Evolutionary conservation across 2,888 invertebrate genomes (phyloP).

Genomic region (Drosophila recens): DNA sequence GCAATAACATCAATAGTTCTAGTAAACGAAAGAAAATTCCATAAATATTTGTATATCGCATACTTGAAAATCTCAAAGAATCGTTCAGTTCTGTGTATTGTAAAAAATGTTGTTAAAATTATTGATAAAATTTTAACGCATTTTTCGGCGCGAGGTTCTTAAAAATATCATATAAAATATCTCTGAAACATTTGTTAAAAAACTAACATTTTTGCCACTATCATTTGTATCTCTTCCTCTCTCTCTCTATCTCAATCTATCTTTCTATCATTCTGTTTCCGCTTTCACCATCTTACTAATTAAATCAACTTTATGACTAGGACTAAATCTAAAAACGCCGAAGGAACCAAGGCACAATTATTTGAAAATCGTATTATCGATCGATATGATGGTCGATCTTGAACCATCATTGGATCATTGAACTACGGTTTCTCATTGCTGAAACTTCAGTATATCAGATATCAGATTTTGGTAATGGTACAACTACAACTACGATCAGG

Average conservation of each 20-base stretch:
- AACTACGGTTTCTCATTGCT: constrained; percentile 33
- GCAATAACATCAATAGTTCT: constrained; percentile 77
- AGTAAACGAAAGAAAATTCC: constrained; percentile 51
- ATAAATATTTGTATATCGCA: constrained; percentile 11
- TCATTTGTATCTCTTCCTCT: constrained; percentile 1
- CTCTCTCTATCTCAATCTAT: neutral
- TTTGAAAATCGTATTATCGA: constrained; percentile 64
- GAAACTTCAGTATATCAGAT: constrained; percentile 49
- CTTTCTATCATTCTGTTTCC: neutral
- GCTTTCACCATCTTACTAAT: constrained; percentile 47
- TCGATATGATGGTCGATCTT: constrained; percentile 15
- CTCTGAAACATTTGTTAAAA: constrained; percentile 54
- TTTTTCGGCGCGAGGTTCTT: constrained; percentile 49
- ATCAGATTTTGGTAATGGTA: constrained; percentile 26
- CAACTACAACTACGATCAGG: constrained; percentile 50
- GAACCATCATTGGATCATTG: constrained; percentile 27
- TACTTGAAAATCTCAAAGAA: constrained; percentile 44
- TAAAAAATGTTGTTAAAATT: constrained; percentile 61
- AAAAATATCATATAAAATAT: constrained; percentile 66
- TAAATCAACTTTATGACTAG: constrained; percentile 62
- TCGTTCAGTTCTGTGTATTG: constrained; percentile 57
- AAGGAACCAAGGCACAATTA: constrained; percentile 80
- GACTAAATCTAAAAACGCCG: constrained; percentile 66
- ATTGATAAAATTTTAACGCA: constrained; percentile 66
- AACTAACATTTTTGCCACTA: constrained; percentile 37